Conservation (phyloP, 2,113 vertebrate genomes). For the Etheostoma spectabile region DNA sequence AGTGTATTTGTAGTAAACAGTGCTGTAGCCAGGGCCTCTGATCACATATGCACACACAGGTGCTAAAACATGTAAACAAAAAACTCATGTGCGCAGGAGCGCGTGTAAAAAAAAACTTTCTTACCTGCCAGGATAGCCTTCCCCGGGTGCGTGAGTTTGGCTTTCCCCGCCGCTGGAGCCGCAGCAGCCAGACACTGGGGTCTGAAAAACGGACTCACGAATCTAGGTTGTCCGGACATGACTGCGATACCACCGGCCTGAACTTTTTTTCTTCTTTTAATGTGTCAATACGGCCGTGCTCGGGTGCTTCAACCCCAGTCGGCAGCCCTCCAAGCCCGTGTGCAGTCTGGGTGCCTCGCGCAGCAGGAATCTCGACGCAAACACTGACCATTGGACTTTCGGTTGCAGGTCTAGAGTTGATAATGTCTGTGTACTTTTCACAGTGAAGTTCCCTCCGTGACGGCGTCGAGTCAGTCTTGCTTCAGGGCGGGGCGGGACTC, state of each 20-base stretch:
- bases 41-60: background rate
- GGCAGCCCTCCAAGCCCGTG: background rate
- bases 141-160: constrained; percentile 88
- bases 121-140: constrained; percentile 91
- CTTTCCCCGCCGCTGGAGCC: constrained; percentile 81
- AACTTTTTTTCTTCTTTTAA: background rate
- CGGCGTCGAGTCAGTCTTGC: constrained; percentile 32
- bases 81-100: background rate
- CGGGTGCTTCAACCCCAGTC: background rate
- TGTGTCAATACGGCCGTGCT: background rate
- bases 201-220: constrained; percentile 71
- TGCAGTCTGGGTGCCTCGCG: constrained; percentile 25
- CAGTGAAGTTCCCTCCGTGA: constrained; percentile 51
- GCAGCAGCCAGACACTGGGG: constrained; percentile 83
- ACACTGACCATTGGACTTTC: constrained; percentile 58
- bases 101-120: constrained; percentile 27
- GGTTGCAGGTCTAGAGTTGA: constrained; percentile 2
- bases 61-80: constrained; percentile 4
- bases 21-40: background rate
- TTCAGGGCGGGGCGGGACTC: constrained; percentile 58
- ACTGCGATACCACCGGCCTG: constrained; percentile 5
- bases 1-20: background rate
- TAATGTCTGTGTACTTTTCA: constrained; percentile 49
- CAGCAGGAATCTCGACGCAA: constrained; percentile 16
- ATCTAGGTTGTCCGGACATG: constrained; percentile 72